phyloP scores from a whole-genome alignment of 2,113 vertebrate genomes.

The Tachysurus vachellii region DNA sequence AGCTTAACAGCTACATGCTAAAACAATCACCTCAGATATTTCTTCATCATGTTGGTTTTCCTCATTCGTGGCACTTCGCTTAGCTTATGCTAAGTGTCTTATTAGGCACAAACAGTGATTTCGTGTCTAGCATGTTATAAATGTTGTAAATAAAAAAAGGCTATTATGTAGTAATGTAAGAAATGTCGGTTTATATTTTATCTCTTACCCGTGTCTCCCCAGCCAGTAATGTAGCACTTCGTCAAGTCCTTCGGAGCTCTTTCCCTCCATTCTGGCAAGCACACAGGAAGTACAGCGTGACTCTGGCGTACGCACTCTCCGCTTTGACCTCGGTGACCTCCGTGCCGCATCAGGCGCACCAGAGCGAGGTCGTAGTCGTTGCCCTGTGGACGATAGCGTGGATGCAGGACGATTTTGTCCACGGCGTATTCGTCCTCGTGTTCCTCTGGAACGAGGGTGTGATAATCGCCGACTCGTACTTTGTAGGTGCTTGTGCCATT shows the following conservation, averaged over 20 bases:
- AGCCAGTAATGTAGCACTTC: conserved; percentile 92
- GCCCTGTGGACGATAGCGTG: conserved; percentile 78
- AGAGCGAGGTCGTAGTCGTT: conserved; percentile 93
- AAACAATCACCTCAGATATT: background rate
- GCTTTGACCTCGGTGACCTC: conserved; percentile 61
- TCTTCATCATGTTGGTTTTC: background rate
- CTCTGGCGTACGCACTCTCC: conserved; percentile 76
- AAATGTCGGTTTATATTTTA: background rate
- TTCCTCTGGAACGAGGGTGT: conserved; percentile 91
- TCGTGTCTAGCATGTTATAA: too few species aligned
- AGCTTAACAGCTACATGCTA: background rate
- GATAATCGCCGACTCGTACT: conserved; percentile 91
- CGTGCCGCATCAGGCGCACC: conserved; percentile 77
- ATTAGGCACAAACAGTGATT: background rate
- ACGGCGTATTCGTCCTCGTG: conserved; percentile 87
- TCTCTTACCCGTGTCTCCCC: conserved; percentile 95
- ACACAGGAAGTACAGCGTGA: conserved; percentile 85
- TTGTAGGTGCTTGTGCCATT: conserved; percentile 86
- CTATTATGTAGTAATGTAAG: background rate
- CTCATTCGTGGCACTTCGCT: background rate
- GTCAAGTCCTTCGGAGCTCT: conserved; percentile 82
- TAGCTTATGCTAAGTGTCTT: background rate
- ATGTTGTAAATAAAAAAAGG: background rate
- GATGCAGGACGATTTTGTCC: conserved; percentile 82
- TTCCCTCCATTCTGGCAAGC: conserved; percentile 83